These are phyloP conservation scores for Buathra laborator DNA, from an alignment of 2,888 invertebrate species.

Conservation along the genomic window DNA sequence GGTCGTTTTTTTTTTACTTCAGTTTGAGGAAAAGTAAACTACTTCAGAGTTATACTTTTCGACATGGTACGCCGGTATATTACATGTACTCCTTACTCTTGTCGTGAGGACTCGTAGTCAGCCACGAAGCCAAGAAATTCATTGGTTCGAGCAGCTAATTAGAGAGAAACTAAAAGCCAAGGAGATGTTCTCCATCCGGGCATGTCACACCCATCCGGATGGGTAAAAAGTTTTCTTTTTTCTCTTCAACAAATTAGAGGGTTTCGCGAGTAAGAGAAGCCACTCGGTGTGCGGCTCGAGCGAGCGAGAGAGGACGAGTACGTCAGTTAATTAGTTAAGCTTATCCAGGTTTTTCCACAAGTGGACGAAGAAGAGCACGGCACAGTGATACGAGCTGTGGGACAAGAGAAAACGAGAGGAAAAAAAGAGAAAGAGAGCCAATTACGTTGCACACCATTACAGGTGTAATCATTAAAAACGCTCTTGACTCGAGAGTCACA, in stretches of 20 bases:
- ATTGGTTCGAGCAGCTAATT: constrained; percentile 60
- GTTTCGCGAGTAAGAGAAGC: constrained; percentile 28
- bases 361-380: constrained; percentile 30
- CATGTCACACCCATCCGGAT: constrained; percentile 38
- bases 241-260: constrained; percentile 48
- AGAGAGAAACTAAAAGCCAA: constrained; percentile 26
- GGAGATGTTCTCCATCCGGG: constrained; percentile 27
- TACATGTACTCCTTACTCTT: constrained; percentile 20
- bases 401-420: constrained; percentile 31
- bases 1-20: neutral
- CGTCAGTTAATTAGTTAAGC: constrained; percentile 61
- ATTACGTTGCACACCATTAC: constrained; percentile 58
- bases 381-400: constrained; percentile 1
- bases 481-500: constrained; percentile 40
- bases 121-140: constrained; percentile 43
- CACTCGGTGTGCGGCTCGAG: neutral
- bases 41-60: constrained; percentile 8
- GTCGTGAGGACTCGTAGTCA: constrained; percentile 8
- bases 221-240: constrained; percentile 57
- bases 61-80: neutral
- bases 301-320: constrained; percentile 25
- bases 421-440: constrained; percentile 32
- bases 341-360: constrained; percentile 50
- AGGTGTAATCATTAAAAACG: constrained; percentile 63
- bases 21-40: neutral